Base-by-base conservation (phyloP, 2,113 vertebrate species). In the Anser brachyrhynchus region DNA sequence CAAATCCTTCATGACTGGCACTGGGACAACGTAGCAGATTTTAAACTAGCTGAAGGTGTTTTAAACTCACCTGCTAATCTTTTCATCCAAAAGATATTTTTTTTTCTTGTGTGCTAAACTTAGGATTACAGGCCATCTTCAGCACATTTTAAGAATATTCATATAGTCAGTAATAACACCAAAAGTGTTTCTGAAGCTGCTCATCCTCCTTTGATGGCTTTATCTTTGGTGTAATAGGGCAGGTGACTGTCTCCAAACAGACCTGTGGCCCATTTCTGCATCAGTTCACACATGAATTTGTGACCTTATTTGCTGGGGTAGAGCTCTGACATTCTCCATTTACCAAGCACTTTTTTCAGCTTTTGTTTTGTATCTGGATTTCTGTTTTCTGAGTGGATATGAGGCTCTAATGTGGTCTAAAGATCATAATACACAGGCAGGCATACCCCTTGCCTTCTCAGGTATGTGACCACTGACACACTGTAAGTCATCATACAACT, bases 401-500 rank as follows among this genome's bases (percentile, higher is more conserved):
- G 17, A 58, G 41, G 31, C 19, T 46, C 3, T 52, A 2, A 5
- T 10, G 6, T 21, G 15, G 2, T 79, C 82, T 83, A n/a, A 39
- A 66, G 49, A 25, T n/a, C 33, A 44, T 10, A 57, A 69, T 7
- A 37, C 11, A 23, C 11, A 0, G 1, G 3, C 19, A 76, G 39
- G 6, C n/a, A 17, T 3, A 43, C 6, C 58, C 19, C 18, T 70
- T 74, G 35, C 13, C 46, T 59, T 57, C 59, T 14, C 22, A 31
- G 11, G 10, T 66, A 7, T 29, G 31, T 54, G 55, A 37, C 55
- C 52, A 57, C 37, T 28, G 62, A 58, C 33, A 81, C 12, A 29
- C 22, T 39, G 0, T 17, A 73, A 86, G 10, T 44, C 5, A 0
- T 31, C 65, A 21, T 15, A 65, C 15, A 66, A 25, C 0, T 6